Conservation (phyloP, 2,888 invertebrate species). For the Bombylius major region DNA sequence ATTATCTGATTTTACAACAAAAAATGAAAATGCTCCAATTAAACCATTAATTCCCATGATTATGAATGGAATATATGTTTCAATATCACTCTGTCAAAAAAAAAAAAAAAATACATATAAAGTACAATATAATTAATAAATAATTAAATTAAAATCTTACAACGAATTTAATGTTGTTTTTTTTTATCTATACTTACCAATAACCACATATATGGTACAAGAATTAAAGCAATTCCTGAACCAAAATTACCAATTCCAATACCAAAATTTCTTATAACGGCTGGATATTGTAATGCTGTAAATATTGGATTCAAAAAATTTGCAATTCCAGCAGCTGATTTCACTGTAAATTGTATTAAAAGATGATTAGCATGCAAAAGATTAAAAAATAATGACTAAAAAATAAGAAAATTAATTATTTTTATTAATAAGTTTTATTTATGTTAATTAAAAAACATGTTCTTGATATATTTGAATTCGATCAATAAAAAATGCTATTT, state of each 20-base stretch:
- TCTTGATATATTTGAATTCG: too few species aligned
- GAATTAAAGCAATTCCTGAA: conserved; percentile 61
- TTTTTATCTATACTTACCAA: conserved; percentile 42
- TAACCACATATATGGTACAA: conserved; percentile 66
- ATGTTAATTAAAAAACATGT: too few species aligned
- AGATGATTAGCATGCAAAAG: too few species aligned
- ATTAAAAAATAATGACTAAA: background rate
- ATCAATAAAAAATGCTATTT: too few species aligned
- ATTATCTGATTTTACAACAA: background rate
- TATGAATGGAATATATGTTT: conserved; percentile 34
- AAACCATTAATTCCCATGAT: conserved; percentile 41
- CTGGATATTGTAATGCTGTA: conserved; percentile 59
- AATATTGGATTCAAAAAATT: conserved; percentile 67
- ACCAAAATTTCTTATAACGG: conserved; percentile 54
- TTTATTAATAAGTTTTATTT: too few species aligned
- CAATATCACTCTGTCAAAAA: background rate
- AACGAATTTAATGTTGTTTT: background rate
- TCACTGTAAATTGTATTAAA: conserved; percentile 33
- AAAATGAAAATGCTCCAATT: conserved; percentile 39
- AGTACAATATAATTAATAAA: background rate
- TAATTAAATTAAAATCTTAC: background rate
- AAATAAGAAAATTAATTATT: too few species aligned
- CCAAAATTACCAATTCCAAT: conserved; percentile 63
- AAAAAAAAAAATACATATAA: background rate
- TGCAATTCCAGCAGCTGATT: conserved; percentile 62